Base-by-base conservation (phyloP, 2,888 invertebrate species). In the Machimus atricapillus region DNA sequence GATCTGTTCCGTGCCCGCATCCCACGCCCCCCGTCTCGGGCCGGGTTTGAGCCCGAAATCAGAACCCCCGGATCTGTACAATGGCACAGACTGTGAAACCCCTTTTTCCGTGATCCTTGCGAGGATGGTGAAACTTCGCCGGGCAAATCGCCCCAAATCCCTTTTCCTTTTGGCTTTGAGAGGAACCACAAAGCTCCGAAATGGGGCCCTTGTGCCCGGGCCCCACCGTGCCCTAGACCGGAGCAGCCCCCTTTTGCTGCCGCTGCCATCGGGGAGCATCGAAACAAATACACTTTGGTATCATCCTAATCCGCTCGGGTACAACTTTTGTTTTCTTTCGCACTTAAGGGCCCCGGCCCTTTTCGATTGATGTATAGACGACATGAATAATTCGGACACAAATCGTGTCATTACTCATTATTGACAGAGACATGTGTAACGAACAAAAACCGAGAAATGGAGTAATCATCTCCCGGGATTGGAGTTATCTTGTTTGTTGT, bases 391-490 rank as follows among this genome's bases (percentile, higher is more conserved):
- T 88, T 88, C 87, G 87, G 87, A 79, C 77, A 66, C 87, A 87
- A 88, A 88, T 88, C 85, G 82, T 87, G 86, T 87, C 88, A 88
- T 88, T 87, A 88, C 78, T 88, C 88, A 88, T 88, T 88, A 87
- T 88, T 87, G 88, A 88, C 88, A 88, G 83, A 87, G 78, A 87
- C 88, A 88, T 88, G 88, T 88, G 88, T 86, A 88, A 87, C 86
- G 87, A 86, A 88, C 83, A 86, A 86, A 87, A 86, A 85, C 86
- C 86, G 76, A 73, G 86, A 86, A 88, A 87, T 87, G 86, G 88
- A 81, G 86, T 88, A 87, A 87, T 88, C 87, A 88, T 87, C 87
- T 83, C 66, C 58, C 85, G 83, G 81, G 85, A 85, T 85, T 85
- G 74, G 46, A 74, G 74, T 74, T 85, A 73, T 74, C 73, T 85